These are phyloP conservation scores for Dryoscopus gambensis DNA, from an alignment of 2,113 vertebrate genomes.

Conservation along the genomic window DNA sequence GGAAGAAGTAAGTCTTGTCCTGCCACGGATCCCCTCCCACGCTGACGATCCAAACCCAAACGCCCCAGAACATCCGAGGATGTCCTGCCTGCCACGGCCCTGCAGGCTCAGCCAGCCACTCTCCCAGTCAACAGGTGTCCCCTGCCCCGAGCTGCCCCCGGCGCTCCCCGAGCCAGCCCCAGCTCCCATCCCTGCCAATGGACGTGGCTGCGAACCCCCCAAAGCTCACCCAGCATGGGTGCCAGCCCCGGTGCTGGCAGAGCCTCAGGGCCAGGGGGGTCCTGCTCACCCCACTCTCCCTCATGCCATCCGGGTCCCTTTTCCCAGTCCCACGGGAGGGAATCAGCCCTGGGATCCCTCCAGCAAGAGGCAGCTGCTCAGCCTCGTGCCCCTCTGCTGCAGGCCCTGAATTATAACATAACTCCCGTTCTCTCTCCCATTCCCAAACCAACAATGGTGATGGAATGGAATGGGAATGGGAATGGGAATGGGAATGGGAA, in stretches of 20 bases:
- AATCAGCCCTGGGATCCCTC: background rate
- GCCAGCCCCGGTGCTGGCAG: background rate
- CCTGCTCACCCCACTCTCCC: background rate
- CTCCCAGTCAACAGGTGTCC: background rate
- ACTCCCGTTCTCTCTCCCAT: background rate
- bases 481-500: no score
- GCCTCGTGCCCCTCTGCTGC: background rate
- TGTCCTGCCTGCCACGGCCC: background rate
- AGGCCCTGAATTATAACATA: background rate
- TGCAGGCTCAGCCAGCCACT: background rate
- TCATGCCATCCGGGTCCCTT: background rate
- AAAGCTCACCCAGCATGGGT: background rate
- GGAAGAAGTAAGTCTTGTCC: background rate
- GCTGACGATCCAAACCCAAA: background rate
- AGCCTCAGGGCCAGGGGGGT: background rate
- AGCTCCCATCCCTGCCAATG: background rate
- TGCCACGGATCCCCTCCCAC: background rate
- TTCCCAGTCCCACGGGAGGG: rapidly evolving
- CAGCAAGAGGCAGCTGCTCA: background rate
- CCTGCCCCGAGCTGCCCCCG: background rate
- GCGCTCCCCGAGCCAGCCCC: background rate
- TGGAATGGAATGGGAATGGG: no score
- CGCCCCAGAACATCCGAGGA: background rate
- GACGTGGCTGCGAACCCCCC: no score
- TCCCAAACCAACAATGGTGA: background rate